Percentiles rank a stretch among this genome's conserved stretches.
Conservation (phyloP, 2,113 vertebrate genomes). For the Nymphicus hollandicus region DNA sequence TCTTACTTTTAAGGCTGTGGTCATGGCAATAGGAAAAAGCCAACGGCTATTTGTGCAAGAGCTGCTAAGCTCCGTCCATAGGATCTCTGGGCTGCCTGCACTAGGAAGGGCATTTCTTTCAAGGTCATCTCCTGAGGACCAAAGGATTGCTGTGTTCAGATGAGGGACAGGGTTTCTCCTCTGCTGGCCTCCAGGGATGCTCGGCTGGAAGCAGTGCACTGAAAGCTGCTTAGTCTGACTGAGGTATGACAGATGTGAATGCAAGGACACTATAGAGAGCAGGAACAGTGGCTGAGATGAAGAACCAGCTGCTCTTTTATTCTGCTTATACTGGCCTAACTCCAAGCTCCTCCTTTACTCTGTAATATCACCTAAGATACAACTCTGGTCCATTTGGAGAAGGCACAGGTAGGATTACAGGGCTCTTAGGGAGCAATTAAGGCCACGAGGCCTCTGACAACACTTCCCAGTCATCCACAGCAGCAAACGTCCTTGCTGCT, state of each 20-base stretch:
- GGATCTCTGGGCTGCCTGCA: not conserved
- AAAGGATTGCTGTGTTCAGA: not conserved
- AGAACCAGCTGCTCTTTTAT: not conserved
- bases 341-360: not conserved
- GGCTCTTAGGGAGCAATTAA: not conserved
- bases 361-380: not conserved
- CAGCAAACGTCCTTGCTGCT: not conserved
- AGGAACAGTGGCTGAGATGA: not conserved
- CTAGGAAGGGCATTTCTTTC: not conserved
- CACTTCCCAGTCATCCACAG: not conserved
- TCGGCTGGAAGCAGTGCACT: not conserved
- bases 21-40: not conserved
- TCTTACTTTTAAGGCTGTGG: not conserved
- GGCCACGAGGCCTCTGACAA: not conserved
- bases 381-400: not conserved
- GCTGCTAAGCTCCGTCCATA: not conserved
- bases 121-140: not conserved
- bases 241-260: not conserved
- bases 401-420: not conserved
- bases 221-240: not conserved
- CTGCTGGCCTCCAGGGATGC: not conserved
- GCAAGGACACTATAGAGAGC: not conserved
- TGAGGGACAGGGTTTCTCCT: not conserved
- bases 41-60: not conserved
- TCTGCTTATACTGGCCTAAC: not conserved